Evolutionary conservation across 1,140 invertebrate genomes (phyloP), one percentile per base, ranked within the genome.

Genomic region (Micrasema minimum): DNA sequence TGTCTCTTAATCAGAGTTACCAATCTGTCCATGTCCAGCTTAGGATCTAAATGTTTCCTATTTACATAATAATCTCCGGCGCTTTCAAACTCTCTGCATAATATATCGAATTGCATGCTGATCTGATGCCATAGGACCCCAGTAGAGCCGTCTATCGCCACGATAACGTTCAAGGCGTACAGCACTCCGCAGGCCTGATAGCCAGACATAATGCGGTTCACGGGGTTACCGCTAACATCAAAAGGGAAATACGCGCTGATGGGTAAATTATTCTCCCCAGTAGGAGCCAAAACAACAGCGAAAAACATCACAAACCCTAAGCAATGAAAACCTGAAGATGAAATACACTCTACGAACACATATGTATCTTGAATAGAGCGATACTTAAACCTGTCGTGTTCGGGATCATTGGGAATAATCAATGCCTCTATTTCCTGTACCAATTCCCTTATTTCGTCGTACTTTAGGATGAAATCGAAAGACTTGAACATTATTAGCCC

Each of bases 81-180:
- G 1, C 6, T 26, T 26, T 23, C n/a, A 67, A 74, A 74, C 38
- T 74, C 72, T 62, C 66, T 53, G 11, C 20, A n/a, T 20, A 74
- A 65, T 37, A 74, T 67, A 7, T 62, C 20, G 22, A 70, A 74
- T 35, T 74, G 46, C 59, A 70, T 48, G 11, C 51, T 57, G 20
- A 74, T 57, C 43, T 66, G 68, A 70, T 66, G 61, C 72, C 72
- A 74, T 2, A 51, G n/a, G 0, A 43, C 20, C n/a, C 67, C 68
- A 18, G 14, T 50, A 46, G 38, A 20, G 0, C 31, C 14, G 41
- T 74, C 72, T 2, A 70, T 38, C 37, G 11, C 55, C 1, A 70
- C 37, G 14, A 74, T 70, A 2, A 18, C 26, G 18, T 10, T 23
- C 37, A 74, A 37, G n/a, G 16, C 41, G 20, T 66, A 70, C 38